phyloP scores from a whole-genome alignment of 2,888 invertebrate genomes.

The Lasioglossum calceatum region DNA sequence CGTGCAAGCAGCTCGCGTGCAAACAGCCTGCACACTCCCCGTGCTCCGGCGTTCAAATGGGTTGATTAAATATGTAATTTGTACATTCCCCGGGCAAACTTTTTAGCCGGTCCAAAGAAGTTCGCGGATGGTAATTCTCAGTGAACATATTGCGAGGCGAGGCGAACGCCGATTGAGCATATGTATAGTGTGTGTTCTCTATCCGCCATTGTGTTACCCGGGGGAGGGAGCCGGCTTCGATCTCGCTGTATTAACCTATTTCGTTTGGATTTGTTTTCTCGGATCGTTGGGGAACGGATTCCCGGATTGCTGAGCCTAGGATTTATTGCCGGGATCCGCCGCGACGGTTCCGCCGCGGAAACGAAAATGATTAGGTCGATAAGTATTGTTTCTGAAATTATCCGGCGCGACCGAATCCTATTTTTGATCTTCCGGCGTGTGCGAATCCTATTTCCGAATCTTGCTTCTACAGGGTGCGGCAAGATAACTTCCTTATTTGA shows the following conservation, averaged over 20 bases:
- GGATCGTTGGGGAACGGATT: neutral
- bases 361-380: neutral
- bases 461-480: too few relatives aligned
- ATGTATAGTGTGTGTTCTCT: neutral
- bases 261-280: neutral
- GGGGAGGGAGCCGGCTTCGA: neutral
- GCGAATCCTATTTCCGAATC: neutral
- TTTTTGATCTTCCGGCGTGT: neutral
- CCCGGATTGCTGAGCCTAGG: neutral
- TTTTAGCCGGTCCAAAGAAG: slow-evolving; percentile 1
- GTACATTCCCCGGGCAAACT: slow-evolving; percentile 15
- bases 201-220: neutral
- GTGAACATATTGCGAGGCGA: neutral
- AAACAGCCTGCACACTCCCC: slow-evolving; percentile 11
- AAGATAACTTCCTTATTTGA: too few relatives aligned
- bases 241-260: slow-evolving; percentile 1
- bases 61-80: slow-evolving; percentile 51
- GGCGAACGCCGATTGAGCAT: neutral
- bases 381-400: neutral
- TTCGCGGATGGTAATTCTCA: neutral
- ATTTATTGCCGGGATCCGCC: neutral
- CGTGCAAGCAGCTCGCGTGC: slow-evolving; percentile 30
- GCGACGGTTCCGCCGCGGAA: neutral
- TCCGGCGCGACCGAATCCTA: too few relatives aligned
- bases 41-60: slow-evolving; percentile 29